Conservation (phyloP, 2,888 invertebrate genomes). For the Rhabditophanes sp. region DNA sequence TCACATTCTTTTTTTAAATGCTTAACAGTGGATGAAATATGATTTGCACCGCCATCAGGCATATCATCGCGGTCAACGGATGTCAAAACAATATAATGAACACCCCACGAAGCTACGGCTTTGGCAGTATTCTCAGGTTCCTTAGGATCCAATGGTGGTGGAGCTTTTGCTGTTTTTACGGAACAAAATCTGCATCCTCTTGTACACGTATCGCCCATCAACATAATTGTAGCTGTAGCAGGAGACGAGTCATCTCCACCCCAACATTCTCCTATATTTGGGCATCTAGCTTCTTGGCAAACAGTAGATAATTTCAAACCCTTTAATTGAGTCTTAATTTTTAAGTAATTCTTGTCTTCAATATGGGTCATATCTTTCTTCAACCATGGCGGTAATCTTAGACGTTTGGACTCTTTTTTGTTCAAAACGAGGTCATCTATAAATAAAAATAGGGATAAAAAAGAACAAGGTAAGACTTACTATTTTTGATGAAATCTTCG, state of each 20-base stretch:
- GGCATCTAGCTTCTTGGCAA: conserved; percentile 40
- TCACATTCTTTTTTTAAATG: conserved; percentile 66
- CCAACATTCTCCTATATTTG: conserved; percentile 65
- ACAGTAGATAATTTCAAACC: conserved; percentile 38
- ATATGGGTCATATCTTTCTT: conserved; percentile 28
- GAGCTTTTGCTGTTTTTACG: conserved; percentile 78
- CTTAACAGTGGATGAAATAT: conserved; percentile 75
- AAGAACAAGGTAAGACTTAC: conserved; percentile 10
- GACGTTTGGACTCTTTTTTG: no score
- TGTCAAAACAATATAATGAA: conserved; percentile 90
- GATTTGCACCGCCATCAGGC: conserved; percentile 76
- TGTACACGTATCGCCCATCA: conserved; percentile 97
- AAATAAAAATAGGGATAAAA: background rate
- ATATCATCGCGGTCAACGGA: conserved; percentile 92
- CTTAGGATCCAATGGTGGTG: conserved; percentile 69
- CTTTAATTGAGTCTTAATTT: conserved; percentile 34
- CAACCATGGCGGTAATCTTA: conserved; percentile 40
- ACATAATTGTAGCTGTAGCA: conserved; percentile 98
- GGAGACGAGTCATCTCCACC: conserved; percentile 74
- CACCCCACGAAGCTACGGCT: conserved; percentile 80
- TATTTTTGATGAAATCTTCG: conserved; percentile 27
- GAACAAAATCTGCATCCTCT: conserved; percentile 95
- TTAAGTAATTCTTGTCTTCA: conserved; percentile 19
- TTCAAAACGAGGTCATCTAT: conserved; percentile 15
- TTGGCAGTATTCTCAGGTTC: conserved; percentile 82